These are phyloP conservation scores for Procambarus clarkii DNA, from an alignment of 1,140 invertebrate species.

Conservation along the genomic window DNA sequence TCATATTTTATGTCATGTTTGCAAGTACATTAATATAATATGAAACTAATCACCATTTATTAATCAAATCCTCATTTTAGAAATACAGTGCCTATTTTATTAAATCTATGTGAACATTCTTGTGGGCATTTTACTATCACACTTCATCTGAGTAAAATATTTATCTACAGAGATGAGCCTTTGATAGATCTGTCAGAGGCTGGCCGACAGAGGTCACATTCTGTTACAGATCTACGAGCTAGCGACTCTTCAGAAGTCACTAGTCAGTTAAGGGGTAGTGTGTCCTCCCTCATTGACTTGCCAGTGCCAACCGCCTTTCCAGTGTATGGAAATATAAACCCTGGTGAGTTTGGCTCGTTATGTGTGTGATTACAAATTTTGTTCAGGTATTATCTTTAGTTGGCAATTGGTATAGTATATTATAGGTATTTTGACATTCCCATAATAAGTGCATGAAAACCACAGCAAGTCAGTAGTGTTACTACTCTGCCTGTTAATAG, in stretches of 20 bases:
- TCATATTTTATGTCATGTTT: no score
- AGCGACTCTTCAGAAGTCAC: constrained; percentile 62
- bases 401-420: no score
- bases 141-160: not conserved
- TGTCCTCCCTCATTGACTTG: constrained; percentile 48
- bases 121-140: not conserved
- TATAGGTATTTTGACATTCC: no score
- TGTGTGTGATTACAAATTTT: no score
- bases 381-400: no score
- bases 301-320: constrained; percentile 73
- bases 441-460: no score
- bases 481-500: no score
- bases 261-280: constrained; percentile 65
- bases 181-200: constrained; percentile 76
- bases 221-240: constrained; percentile 72
- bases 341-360: constrained; percentile 24
- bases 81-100: not conserved
- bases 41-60: not conserved
- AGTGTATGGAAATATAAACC: constrained; percentile 45
- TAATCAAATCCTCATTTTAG: not conserved
- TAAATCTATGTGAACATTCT: not conserved
- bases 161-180: constrained; percentile 76
- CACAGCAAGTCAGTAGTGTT: no score
- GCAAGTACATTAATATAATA: not conserved
- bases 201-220: constrained; percentile 52